Conservation (phyloP, 2,797 vertebrate species). For the Spea hammondii region DNA sequence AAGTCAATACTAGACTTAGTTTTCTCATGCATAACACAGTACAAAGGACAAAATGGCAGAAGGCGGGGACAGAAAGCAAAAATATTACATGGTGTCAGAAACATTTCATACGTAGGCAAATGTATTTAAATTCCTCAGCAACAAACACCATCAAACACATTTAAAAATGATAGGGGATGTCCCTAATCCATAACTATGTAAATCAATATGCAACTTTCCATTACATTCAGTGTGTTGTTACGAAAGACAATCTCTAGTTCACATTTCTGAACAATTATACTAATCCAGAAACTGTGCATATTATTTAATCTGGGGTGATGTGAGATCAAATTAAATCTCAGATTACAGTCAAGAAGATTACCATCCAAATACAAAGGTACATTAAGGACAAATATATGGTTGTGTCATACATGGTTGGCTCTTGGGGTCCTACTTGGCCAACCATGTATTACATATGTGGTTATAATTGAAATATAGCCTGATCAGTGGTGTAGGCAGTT, state of each 20-base stretch:
- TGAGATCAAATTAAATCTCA: constrained; percentile 6
- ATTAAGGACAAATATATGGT: too few species aligned
- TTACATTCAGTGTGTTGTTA: constrained; percentile 31
- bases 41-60: constrained; percentile 2
- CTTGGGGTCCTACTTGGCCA: too few species aligned
- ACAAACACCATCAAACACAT: constrained; percentile 24
- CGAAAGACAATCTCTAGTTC: constrained; percentile 5
- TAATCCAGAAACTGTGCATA: constrained; percentile 22
- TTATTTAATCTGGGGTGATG: background rate
- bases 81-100: constrained; percentile 9
- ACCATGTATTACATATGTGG: too few species aligned
- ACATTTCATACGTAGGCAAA: constrained; percentile 19
- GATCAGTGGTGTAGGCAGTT: too few species aligned
- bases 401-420: too few species aligned
- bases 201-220: constrained; percentile 33
- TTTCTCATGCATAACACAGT: background rate
- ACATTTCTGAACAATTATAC: background rate
- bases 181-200: constrained; percentile 38
- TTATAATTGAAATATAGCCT: too few species aligned
- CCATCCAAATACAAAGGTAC: too few species aligned
- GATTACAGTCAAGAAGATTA: background rate
- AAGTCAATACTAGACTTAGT: background rate
- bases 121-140: constrained; percentile 20
- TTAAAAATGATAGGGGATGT: constrained; percentile 18
- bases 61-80: constrained; percentile 7